Evolutionary conservation across 2,888 invertebrate species (phyloP).

Genomic region (Trachelus troglodyta): DNA sequence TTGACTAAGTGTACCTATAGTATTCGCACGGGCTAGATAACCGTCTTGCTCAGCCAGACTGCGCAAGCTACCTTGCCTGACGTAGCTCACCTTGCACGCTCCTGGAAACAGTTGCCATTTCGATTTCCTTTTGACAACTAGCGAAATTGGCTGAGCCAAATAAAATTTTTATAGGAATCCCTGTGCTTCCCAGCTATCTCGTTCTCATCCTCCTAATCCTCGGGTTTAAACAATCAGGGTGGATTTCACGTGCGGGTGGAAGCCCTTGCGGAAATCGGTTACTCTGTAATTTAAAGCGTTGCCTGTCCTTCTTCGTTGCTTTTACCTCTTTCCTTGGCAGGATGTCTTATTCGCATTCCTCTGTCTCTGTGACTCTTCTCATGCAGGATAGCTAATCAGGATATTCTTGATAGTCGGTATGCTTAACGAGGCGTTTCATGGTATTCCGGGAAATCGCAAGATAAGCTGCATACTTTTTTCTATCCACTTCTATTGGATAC

Average conservation of each 20-base stretch:
- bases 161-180: neutral
- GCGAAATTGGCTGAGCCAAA: neutral
- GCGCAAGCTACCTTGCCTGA: neutral
- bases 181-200: neutral
- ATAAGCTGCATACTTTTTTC: neutral
- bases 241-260: neutral
- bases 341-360: neutral
- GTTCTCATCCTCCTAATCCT: neutral
- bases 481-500: neutral
- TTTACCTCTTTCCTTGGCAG: neutral
- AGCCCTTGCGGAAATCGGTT: neutral
- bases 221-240: neutral
- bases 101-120: neutral
- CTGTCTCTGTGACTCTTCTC: neutral
- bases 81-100: neutral
- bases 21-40: neutral
- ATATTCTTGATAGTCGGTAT: neutral
- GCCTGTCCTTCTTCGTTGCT: neutral
- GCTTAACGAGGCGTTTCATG: neutral
- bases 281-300: neutral
- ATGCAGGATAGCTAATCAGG: neutral
- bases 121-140: neutral
- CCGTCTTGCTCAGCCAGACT: neutral
- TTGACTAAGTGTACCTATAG: neutral
- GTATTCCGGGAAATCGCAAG: neutral